Conservation (phyloP, 1,140 invertebrate genomes). For the Panulirus ornatus region DNA sequence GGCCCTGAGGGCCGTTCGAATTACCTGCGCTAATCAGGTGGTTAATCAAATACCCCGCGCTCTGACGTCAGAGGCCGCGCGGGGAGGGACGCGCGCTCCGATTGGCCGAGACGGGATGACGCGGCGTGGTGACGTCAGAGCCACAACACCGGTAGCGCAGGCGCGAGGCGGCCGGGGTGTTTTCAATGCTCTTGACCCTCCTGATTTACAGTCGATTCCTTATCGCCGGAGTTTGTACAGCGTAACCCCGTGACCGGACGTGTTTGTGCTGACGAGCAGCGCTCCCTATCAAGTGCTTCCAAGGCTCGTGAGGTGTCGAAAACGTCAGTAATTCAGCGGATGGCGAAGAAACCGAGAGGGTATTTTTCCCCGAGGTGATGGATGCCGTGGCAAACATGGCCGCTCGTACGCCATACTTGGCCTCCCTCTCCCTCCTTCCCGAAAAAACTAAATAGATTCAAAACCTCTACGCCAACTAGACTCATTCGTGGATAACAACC, state of each 20-base stretch:
- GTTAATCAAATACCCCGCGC: not conserved
- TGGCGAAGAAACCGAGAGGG: too few relatives aligned
- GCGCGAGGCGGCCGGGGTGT: conserved; percentile 1
- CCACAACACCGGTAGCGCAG: conserved; percentile 29
- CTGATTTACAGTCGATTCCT: conserved; percentile 23
- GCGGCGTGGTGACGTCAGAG: not conserved
- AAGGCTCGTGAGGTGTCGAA: too few relatives aligned
- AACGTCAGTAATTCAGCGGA: too few relatives aligned
- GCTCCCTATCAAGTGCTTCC: conserved; percentile 20
- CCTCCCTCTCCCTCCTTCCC: too few relatives aligned
- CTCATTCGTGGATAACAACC: too few relatives aligned
- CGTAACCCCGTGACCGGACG: conserved; percentile 34
- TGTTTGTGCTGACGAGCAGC: conserved; percentile 31
- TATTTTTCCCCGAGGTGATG: too few relatives aligned
- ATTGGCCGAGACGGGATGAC: not conserved
- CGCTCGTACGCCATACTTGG: too few relatives aligned
- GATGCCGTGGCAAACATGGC: too few relatives aligned
- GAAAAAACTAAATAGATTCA: too few relatives aligned
- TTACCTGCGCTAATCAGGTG: not conserved
- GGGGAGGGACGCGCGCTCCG: not conserved
- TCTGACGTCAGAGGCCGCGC: not conserved
- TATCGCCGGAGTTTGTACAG: conserved; percentile 23
- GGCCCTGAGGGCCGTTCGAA: not conserved
- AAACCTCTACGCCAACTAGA: too few relatives aligned
- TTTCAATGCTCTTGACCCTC: conserved; percentile 16